Evolutionary conservation across 92 coral and sea anemone species (phyloP), one percentile per base, ranked within the genome.

Genomic region (Nematostella vectensis): DNA sequence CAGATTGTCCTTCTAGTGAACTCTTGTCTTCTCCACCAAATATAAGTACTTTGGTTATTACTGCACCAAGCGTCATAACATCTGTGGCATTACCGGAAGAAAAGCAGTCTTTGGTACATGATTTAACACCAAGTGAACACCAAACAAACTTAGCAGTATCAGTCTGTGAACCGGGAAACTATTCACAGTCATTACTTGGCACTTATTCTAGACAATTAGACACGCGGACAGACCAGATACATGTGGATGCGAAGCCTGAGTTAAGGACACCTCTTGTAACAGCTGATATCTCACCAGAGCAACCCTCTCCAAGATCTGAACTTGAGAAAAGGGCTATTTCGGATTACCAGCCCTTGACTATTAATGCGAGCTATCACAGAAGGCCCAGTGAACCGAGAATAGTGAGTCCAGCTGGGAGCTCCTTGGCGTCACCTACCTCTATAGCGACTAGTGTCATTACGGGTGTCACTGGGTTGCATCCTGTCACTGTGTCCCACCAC

Each of bases 301-400:
- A 33, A 33, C 8, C 15, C 15, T 33, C 40, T 33, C 40, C 40
- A 33, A 33, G 40, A 15, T 33, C 40, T 33, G 40, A 33, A 33
- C 15, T 33, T 15, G 51, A 45, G 9, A 45, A 45, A 45, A 8
- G 4, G 21, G 18, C 23, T 45, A 45, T 4, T 8, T 36, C 61
- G 13, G 72, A 66, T 39, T 30, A 49, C 18, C 29, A 55, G 21
- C 72, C 71, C 17, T 59, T 66, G 19, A 20, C 45, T 28, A 66
- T 66, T 2, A 54, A 55, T 29, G 44, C 63, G 42, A 42, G 47
- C 16, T 31, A 62, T 3, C 55, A 54, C 11, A 42, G 81, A 40
- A 72, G 88, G 55, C 71, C 78, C 15, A 80, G 88, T 62, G 95
- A 85, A 45, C 95, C 95, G 22, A 61, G 95, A 52, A 81, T 80